These are phyloP conservation scores for Polyodon spathula DNA, from an alignment of 2,113 vertebrate species.

Conservation along the genomic window DNA sequence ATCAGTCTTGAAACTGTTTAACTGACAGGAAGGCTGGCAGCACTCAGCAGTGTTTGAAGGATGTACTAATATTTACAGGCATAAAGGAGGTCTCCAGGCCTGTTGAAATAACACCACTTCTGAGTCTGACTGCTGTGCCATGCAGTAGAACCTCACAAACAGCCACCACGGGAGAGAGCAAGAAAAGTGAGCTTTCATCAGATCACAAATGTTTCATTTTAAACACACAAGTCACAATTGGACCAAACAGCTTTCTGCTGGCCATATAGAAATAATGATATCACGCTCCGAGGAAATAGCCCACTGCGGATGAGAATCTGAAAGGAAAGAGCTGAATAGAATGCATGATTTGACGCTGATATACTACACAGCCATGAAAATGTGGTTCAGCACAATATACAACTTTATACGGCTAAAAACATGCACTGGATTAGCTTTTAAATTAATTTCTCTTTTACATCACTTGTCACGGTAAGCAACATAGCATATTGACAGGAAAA, in stretches of 20 bases:
- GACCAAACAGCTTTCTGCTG: constrained; percentile 43
- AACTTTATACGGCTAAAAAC: too few relatives aligned
- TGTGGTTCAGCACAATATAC: not conserved
- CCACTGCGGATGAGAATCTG: constrained; percentile 10
- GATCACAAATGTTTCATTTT: constrained; percentile 44
- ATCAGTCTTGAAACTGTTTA: constrained; percentile 34
- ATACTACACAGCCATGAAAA: constrained; percentile 5
- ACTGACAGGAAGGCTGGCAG: constrained; percentile 51
- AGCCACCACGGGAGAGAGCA: constrained; percentile 43
- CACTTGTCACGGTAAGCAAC: too few relatives aligned
- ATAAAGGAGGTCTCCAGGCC: constrained; percentile 42
- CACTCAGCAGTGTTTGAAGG: constrained; percentile 40
- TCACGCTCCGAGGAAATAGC: constrained; percentile 38
- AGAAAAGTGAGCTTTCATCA: constrained; percentile 37
- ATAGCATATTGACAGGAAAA: too few relatives aligned
- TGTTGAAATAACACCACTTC: constrained; percentile 51
- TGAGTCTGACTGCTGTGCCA: constrained; percentile 41
- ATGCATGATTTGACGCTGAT: not conserved
- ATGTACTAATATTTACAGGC: constrained; percentile 54
- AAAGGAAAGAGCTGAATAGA: constrained; percentile 9
- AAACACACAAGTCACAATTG: constrained; percentile 47
- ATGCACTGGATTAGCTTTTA: too few relatives aligned
- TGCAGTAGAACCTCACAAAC: constrained; percentile 43
- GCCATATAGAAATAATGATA: constrained; percentile 41
- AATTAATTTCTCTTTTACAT: too few relatives aligned